Evolutionary conservation across 1,140 invertebrate species (phyloP).

Genomic region (Caenorhabditis inopinata): DNA sequence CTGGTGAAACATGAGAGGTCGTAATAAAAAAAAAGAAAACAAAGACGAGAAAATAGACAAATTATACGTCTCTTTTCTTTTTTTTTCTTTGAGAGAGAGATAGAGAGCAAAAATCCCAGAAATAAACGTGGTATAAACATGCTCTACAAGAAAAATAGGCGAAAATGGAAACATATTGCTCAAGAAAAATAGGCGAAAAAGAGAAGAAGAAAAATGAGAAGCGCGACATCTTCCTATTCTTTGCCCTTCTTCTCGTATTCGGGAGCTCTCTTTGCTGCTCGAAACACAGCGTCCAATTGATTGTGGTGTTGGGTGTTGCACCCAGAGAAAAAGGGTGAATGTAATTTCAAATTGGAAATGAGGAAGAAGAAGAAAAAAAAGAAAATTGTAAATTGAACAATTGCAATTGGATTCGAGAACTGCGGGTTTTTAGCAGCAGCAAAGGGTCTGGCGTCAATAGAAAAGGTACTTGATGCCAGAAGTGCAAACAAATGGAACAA

Average conservation of each 20-base stretch:
- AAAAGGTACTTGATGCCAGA: no score
- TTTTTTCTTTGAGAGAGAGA: neutral
- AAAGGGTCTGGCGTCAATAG: no score
- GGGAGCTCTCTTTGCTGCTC: no score
- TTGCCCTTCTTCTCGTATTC: neutral
- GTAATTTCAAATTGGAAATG: slow-evolving; percentile 23
- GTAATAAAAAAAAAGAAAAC: neutral
- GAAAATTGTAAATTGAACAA: neutral
- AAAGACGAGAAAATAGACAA: neutral
- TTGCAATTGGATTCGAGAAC: neutral
- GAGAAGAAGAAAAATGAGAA: neutral
- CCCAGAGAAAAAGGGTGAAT: slow-evolving; percentile 20
- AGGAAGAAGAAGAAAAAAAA: no score
- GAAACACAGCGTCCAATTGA: neutral
- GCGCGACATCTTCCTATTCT: neutral
- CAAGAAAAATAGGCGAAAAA: neutral
- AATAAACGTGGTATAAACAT: slow-evolving; percentile 15
- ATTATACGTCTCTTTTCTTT: neutral
- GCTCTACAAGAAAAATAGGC: neutral
- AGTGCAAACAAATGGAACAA: neutral
- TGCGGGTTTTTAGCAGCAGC: no score
- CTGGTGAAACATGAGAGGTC: neutral
- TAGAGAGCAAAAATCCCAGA: neutral
- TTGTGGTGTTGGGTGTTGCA: slow-evolving; percentile 19
- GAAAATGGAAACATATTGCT: neutral